Conservation (phyloP, 2,797 vertebrate genomes). For the Acrocephalus scirpaceus region DNA sequence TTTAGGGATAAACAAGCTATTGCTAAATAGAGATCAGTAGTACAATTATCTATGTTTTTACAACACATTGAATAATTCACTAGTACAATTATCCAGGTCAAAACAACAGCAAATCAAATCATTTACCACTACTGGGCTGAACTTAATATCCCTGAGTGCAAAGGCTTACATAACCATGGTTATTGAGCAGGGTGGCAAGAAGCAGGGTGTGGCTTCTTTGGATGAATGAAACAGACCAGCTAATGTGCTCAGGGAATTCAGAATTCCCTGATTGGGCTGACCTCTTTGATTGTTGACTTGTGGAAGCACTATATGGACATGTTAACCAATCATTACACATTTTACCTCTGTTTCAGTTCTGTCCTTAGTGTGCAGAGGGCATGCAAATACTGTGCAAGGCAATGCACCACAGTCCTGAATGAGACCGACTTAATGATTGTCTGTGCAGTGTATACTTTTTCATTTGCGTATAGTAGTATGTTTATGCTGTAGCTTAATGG, state of each 20-base stretch:
- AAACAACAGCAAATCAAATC: background rate
- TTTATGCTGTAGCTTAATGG: constrained; percentile 1
- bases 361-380: background rate
- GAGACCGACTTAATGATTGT: background rate
- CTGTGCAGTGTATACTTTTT: background rate
- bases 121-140: background rate
- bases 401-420: background rate
- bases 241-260: background rate
- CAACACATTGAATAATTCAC: background rate
- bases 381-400: background rate
- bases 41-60: background rate
- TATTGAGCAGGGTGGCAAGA: background rate
- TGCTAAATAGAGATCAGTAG: background rate
- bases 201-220: background rate
- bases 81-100: background rate
- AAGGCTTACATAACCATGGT: background rate
- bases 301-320: background rate
- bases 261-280: background rate
- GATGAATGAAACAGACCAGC: background rate
- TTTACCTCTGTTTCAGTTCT: background rate
- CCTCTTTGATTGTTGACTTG: background rate
- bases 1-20: background rate
- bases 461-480: background rate
- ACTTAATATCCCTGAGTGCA: background rate
- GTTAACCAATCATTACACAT: background rate